Base-by-base conservation (phyloP, 2,888 invertebrate genomes). In the Chymomyza procnemis region DNA sequence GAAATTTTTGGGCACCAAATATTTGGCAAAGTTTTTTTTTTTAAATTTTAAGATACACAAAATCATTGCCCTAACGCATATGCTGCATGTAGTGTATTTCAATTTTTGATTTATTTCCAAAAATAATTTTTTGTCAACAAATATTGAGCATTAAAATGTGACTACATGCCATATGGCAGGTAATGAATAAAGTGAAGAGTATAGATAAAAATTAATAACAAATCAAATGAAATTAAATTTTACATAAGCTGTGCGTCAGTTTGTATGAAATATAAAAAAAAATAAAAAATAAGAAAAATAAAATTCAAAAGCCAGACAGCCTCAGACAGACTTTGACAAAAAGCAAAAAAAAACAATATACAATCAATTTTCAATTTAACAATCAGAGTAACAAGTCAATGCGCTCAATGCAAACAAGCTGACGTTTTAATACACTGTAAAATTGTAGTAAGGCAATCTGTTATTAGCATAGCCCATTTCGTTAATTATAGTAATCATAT, bases 81-180 rank as follows among this genome's bases (percentile, higher is more conserved):
- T 26, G 26, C 26, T 26, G 6, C 26, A 26, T 8, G 4, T 26
- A 26, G 26, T 6, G 26, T 26, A 5, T 26, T 70, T 74, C 69
- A 75, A 74, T 78, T 78, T n/a, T 79, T 86, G 88, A 88, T 78
- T 80, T 82, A 81, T 82, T 89, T 89, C 85, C 87, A 87, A 88
- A 12, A 41, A 87, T 88, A 12, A 12, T 34, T 41, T 41, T 83
- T 88, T 88, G 89, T 88, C 88, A 88, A 83, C 86, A 74, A 69
- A 62, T 78, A 87, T 71, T 69, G 56, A 52, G 67, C 56, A 30
- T 64, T 60, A 74, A 79, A 71, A 74, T 74, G 26, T 26, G 26
- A 6, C 72, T 64, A 75, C 69, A 76, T 75, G 67, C 68, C 66
- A 64, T 26, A 67, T 70, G 69, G 12, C 34, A 64, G 58, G 84